These are phyloP conservation scores for Dreissena rostriformis DNA, from an alignment of 1,140 invertebrate species.

Conservation along the genomic window DNA sequence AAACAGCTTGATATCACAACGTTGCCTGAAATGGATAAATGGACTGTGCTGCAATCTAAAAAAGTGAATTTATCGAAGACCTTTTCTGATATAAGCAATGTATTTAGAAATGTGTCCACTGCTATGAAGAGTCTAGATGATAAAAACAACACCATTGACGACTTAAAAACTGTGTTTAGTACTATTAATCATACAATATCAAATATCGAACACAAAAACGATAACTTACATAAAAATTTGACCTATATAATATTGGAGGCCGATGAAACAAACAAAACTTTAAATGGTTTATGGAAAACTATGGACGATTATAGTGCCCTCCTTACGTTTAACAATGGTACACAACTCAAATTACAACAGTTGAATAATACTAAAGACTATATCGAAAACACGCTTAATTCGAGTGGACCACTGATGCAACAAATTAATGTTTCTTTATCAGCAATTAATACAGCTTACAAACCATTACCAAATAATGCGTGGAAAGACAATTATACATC, in stretches of 20 bases:
- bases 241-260: not conserved
- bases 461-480: too few species aligned
- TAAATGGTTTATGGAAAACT: slow-evolving; percentile 14
- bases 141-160: slow-evolving; percentile 5
- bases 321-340: not conserved
- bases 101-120: slow-evolving; percentile 6
- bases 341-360: not conserved
- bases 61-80: not conserved
- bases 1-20: slow-evolving; percentile 40
- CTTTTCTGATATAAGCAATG: not conserved
- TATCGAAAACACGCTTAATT: too few species aligned
- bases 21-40: slow-evolving; percentile 20
- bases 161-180: slow-evolving; percentile 19
- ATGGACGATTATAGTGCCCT: slow-evolving; percentile 29
- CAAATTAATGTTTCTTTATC: too few species aligned
- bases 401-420: too few species aligned
- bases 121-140: slow-evolving; percentile 22
- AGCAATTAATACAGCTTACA: too few species aligned
- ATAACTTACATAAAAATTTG: slow-evolving; percentile 8
- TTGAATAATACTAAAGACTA: too few species aligned
- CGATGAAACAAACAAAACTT: not conserved
- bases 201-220: not conserved
- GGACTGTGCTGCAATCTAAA: slow-evolving; percentile 10
- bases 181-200: slow-evolving; percentile 16
- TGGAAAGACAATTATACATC: too few species aligned